These are phyloP conservation scores for Cygnus atratus DNA, from an alignment of 2,113 vertebrate species.

Conservation along the genomic window DNA sequence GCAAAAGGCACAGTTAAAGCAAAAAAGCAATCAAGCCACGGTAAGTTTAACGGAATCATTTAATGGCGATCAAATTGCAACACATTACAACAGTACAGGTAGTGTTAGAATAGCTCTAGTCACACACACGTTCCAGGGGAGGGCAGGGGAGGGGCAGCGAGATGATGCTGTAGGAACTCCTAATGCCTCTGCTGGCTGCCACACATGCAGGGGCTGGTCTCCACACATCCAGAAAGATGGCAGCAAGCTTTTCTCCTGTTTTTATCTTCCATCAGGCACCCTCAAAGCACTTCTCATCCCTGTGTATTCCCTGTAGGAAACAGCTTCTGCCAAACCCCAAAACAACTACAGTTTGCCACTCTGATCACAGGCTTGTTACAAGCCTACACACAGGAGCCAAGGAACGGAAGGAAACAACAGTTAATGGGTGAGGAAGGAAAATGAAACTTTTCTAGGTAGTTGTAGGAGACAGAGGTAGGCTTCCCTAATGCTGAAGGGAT, in stretches of 20 bases:
- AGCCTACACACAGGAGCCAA: background rate
- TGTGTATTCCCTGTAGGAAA: background rate
- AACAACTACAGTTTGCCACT: background rate
- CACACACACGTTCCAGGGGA: background rate
- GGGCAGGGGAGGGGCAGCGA: background rate
- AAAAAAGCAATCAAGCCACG: background rate
- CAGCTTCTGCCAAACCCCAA: background rate
- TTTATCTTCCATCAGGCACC: too few species aligned
- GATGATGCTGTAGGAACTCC: background rate
- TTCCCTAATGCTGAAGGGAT: background rate
- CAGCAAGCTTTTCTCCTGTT: too few species aligned
- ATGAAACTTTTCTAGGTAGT: background rate
- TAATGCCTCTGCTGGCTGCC: rapidly evolving
- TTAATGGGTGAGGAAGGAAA: background rate
- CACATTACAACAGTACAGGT: background rate
- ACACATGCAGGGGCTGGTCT: background rate
- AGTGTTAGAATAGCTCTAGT: background rate
- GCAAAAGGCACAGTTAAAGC: background rate
- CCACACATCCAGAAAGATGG: background rate
- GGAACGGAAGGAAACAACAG: background rate
- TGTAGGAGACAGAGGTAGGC: background rate
- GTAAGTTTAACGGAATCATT: background rate
- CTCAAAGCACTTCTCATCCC: background rate
- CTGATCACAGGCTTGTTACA: background rate
- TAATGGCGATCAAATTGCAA: background rate